Conservation (phyloP, 1,140 invertebrate species). For the Drosophila sucinea region DNA sequence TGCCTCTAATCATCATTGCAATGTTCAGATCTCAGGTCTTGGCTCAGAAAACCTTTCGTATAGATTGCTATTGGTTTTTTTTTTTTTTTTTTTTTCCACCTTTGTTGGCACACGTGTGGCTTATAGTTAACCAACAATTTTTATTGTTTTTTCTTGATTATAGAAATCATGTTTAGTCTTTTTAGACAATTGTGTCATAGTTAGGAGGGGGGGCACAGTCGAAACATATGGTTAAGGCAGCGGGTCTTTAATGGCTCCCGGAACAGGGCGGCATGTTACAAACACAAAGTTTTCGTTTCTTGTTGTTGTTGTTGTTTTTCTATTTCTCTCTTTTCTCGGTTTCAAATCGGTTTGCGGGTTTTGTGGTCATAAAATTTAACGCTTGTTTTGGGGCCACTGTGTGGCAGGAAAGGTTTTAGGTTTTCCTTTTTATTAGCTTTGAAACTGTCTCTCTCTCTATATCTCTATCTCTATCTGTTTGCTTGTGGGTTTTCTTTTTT, state of each 20-base stretch:
- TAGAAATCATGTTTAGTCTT: constrained; percentile 45
- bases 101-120: constrained; percentile 45
- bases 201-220: constrained; percentile 22
- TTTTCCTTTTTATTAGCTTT: constrained; percentile 56
- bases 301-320: constrained; percentile 21
- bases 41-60: neutral
- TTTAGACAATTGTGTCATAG: constrained; percentile 68
- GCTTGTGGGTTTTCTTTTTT: constrained; percentile 28
- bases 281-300: constrained; percentile 26
- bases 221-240: constrained; percentile 42
- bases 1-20: constrained; percentile 47
- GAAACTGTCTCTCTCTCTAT: neutral
- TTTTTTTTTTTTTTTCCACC: neutral
- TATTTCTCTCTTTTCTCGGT: neutral
- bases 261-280: constrained; percentile 66
- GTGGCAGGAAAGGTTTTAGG: constrained; percentile 45
- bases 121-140: constrained; percentile 16
- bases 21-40: neutral
- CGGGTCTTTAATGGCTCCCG: constrained; percentile 55
- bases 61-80: constrained; percentile 7
- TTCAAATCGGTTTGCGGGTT: constrained; percentile 46
- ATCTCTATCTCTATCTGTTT: neutral
- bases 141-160: constrained; percentile 44
- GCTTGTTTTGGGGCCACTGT: constrained; percentile 53
- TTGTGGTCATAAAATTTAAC: constrained; percentile 70